Evolutionary conservation across 2,888 invertebrate genomes (phyloP), one percentile per base, ranked within the genome.

Genomic region (Apantesis nais): DNA sequence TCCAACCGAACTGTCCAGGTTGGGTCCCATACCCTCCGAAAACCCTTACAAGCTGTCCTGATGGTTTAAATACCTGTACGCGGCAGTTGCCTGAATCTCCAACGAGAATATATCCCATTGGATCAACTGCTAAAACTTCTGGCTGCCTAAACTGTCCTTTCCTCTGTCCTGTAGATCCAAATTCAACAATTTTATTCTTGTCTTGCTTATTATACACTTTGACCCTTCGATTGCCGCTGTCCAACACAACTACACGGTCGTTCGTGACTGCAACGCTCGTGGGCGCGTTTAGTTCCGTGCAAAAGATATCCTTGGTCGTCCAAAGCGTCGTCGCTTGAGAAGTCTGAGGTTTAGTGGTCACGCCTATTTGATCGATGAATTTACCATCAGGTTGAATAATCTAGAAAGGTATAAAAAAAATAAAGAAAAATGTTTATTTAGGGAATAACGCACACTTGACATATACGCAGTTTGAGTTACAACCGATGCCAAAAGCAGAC

Each of bases 21-120:
- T 92, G 92, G 0, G 86, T 90, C 37, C 93, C 96, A 31, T 90
- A 79, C 0, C 95, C 94, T 0, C 97, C 97, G 82, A 97, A 96
- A 31, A 96, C 96, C 76, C 96, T 95, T 8, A 97, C 96, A 71
- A 97, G 95, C 70, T 96, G 95, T 8, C 98, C 97, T 71, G 96
- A 96, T 0, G 96, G 96, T 72, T 96, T 96, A 86, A 97, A 98
- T 14, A 98, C 96, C 88, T 98, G 97, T 0, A 97, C 95, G 9
- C 98, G 93, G 58, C 96, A 96, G 85, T 98, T 98, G 0, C 97
- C 98, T 0, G 97, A 97, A 86, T 98, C 98, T 0, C 97, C 98
- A 0, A 98, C 97, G 0, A 97, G 90, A 58, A 98, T 97, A 86
- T 97, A 97, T 0, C 97, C 97, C 87, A 96, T 93, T 0, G 96